A percentile compares a stretch with the other conserved stretches of the same genome.
Evolutionary conservation across 2,797 vertebrate species (phyloP).

Genomic region (Anomalospiza imberbis): DNA sequence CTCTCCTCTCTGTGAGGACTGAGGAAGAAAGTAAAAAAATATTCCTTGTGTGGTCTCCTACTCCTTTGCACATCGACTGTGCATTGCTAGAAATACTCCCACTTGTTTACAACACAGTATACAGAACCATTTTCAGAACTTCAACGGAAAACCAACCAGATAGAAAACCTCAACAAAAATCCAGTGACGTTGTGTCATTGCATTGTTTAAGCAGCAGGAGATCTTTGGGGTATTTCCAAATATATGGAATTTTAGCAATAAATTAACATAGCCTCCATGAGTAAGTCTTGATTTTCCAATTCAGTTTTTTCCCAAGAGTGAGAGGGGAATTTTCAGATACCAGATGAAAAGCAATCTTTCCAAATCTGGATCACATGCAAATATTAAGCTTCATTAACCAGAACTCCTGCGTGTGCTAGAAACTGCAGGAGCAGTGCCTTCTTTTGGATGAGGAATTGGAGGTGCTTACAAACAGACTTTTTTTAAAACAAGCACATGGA

Average conservation of each 20-base stretch:
- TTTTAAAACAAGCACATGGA: background rate
- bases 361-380: background rate
- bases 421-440: background rate
- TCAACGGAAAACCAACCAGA: background rate
- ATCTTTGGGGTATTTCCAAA: background rate
- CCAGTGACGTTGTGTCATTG: background rate
- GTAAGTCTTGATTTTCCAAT: background rate
- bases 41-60: background rate
- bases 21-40: background rate
- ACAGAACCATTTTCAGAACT: background rate
- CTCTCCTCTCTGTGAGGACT: background rate
- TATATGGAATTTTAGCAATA: background rate
- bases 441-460: background rate
- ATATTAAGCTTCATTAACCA: background rate
- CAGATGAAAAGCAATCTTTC: background rate
- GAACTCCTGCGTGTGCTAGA: background rate
- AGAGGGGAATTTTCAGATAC: background rate
- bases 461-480: background rate
- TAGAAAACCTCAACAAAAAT: background rate
- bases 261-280: background rate
- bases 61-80: background rate
- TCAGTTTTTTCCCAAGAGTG: background rate
- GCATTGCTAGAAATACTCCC: background rate
- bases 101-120: background rate
- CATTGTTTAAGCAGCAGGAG: background rate